Conservation (phyloP, 2,888 invertebrate species). For the Diarsia brunnea region DNA sequence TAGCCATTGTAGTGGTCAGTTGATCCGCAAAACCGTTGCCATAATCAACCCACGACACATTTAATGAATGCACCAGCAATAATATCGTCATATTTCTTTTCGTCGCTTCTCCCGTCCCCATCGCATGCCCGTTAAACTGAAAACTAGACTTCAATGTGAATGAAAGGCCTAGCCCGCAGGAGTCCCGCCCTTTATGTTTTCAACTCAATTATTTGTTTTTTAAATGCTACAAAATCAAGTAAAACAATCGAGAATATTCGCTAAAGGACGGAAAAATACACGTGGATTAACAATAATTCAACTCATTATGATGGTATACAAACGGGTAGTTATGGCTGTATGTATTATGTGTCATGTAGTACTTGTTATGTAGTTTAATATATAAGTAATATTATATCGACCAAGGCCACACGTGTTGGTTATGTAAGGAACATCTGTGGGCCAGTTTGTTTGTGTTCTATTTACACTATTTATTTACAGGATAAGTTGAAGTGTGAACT, state of each 20-base stretch:
- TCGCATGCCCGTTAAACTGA: background rate
- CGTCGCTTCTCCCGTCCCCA: background rate
- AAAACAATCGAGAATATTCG: constrained; percentile 25
- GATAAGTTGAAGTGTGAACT: background rate
- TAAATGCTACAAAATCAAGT: background rate
- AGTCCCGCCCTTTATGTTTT: background rate
- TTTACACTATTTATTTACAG: constrained; percentile 31
- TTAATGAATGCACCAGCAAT: background rate
- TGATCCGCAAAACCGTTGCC: background rate
- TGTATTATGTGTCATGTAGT: constrained; percentile 28
- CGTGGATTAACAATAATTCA: constrained; percentile 47
- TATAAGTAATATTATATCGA: constrained; percentile 54
- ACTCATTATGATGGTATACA: constrained; percentile 37
- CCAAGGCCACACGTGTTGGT: constrained; percentile 66
- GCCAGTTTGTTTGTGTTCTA: constrained; percentile 27
- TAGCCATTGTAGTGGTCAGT: background rate
- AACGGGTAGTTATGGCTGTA: constrained; percentile 5
- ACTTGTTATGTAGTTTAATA: constrained; percentile 44
- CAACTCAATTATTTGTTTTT: background rate
- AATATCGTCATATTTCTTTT: background rate
- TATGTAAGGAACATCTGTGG: constrained; percentile 58
- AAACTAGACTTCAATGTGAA: background rate
- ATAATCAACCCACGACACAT: background rate
- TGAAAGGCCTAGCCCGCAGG: background rate
- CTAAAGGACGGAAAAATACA: constrained; percentile 28